phyloP scores from a whole-genome alignment of 2,113 vertebrate genomes.

The Drymodes brunneopygia region DNA sequence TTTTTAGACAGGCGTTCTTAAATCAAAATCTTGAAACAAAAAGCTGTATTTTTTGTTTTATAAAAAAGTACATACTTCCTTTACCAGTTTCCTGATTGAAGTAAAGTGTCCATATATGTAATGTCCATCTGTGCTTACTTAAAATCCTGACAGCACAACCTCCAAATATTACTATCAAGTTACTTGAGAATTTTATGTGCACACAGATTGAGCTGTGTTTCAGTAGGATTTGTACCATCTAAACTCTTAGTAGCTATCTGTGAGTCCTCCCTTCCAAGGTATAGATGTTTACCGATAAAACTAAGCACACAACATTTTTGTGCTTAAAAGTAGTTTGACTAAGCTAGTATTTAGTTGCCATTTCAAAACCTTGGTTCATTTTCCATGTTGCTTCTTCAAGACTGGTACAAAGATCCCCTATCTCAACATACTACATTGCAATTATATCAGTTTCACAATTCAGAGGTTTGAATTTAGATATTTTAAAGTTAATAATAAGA shows the following conservation, averaged over 20 bases:
- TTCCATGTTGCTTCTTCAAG: not conserved
- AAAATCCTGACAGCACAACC: not conserved
- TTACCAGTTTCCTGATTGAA: not conserved
- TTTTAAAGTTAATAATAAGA: not conserved
- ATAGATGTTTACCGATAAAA: not conserved
- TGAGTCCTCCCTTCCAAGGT: not conserved
- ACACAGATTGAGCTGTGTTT: not conserved
- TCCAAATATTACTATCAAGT: not conserved
- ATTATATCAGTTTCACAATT: not conserved
- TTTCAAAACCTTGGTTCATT: not conserved
- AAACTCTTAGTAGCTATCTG: not conserved
- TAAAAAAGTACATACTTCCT: not conserved
- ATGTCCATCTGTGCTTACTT: not conserved
- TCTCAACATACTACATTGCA: not conserved
- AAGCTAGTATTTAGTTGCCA: not conserved
- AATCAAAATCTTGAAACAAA: slow-evolving; percentile 12
- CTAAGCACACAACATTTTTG: not conserved
- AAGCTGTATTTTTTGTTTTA: not conserved
- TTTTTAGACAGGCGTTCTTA: not conserved
- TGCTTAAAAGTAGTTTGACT: not conserved
- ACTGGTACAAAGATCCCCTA: not conserved
- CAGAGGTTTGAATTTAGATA: not conserved
- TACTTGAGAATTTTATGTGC: not conserved
- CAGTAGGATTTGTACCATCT: not conserved
- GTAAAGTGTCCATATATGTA: not conserved